Evolutionary conservation across 2,113 vertebrate genomes (phyloP).

Genomic region (Suncus etruscus): DNA sequence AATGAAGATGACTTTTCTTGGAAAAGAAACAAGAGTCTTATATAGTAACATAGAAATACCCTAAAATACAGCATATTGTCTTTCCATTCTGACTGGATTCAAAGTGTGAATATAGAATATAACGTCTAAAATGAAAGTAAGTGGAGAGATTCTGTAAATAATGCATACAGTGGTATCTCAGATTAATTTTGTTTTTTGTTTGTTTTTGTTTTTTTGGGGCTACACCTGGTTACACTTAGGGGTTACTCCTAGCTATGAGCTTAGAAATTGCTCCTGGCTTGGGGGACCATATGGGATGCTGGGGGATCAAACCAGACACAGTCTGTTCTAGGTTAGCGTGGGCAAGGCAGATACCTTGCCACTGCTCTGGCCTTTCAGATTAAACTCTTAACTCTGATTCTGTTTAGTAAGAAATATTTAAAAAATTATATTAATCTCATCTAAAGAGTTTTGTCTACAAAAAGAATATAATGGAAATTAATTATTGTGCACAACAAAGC

Average conservation of each 20-base stretch:
- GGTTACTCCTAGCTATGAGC: too few relatives aligned
- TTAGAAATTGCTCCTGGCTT: too few relatives aligned
- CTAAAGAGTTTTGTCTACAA: constrained; percentile 13
- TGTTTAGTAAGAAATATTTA: too few relatives aligned
- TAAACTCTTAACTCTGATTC: neutral
- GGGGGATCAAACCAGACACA: too few relatives aligned
- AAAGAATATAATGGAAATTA: constrained; percentile 16
- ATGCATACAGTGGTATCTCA: too few relatives aligned
- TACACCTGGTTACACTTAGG: too few relatives aligned
- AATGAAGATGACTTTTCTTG: constrained; percentile 7
- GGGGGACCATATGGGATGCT: too few relatives aligned
- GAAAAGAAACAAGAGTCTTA: neutral
- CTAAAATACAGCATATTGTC: neutral
- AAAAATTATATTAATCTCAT: neutral
- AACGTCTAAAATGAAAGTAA: neutral
- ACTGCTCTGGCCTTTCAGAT: too few relatives aligned
- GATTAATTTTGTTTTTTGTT: too few relatives aligned
- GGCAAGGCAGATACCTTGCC: too few relatives aligned
- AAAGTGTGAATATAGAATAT: neutral
- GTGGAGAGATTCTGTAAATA: neutral
- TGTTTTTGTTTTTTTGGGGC: too few relatives aligned
- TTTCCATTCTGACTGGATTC: neutral
- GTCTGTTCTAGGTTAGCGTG: too few relatives aligned
- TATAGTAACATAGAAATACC: neutral
- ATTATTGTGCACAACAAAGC: neutral